Percentiles rank a stretch among this genome's conserved stretches.
Conservation (phyloP, 2,797 vertebrate genomes). For the Tapera naevia region DNA sequence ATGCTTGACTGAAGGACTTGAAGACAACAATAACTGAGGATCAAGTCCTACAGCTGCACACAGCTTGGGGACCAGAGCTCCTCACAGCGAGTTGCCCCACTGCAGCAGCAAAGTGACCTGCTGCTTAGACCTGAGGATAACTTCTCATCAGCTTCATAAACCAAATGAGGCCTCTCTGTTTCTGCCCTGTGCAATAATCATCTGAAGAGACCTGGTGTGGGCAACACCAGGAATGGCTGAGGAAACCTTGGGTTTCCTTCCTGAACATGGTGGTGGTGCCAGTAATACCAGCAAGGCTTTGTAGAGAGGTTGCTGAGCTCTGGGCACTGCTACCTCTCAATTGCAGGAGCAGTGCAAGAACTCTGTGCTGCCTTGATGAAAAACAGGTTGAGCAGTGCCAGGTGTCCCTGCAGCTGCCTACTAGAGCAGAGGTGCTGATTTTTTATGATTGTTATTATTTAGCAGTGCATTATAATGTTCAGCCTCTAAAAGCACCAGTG, state of each 20-base stretch:
- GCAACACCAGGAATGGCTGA: neutral
- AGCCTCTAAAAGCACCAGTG: neutral
- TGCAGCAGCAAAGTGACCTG: neutral
- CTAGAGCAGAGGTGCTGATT: neutral
- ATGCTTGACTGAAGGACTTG: neutral
- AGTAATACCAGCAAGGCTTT: neutral
- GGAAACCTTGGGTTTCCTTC: neutral
- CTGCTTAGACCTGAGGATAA: neutral
- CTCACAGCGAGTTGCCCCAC: neutral
- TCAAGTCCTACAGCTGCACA: neutral
- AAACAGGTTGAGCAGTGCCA: neutral
- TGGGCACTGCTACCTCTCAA: accelerated
- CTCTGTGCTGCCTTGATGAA: neutral
- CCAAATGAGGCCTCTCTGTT: neutral
- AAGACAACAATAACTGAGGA: neutral
- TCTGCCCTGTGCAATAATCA: neutral
- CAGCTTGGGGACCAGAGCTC: neutral
- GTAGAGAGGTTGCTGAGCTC: neutral
- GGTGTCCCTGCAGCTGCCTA: neutral
- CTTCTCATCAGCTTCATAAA: neutral
- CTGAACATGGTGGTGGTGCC: accelerated
- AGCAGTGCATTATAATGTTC: neutral
- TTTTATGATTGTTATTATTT: neutral
- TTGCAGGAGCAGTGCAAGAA: neutral
- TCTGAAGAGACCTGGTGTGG: neutral